Base-by-base conservation (phyloP, 2,797 vertebrate genomes). In the Pangasius krempfi region DNA sequence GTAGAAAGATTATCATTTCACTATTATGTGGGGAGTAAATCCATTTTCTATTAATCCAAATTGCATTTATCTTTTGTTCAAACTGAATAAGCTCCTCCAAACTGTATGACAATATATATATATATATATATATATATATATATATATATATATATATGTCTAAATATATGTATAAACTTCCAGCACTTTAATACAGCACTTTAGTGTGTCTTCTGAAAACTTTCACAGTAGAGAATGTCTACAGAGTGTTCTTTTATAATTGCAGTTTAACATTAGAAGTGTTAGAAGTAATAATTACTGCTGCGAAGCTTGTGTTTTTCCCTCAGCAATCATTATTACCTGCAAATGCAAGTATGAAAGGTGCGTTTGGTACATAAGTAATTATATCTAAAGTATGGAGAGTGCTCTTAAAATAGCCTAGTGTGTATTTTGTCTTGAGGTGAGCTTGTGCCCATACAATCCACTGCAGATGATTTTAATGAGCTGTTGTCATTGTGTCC, bases 201-300 rank as follows among this genome's bases (percentile, higher is more conserved):
- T 88, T 64, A 40, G 52, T 56, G 8, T 60, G 84, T 86, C 75
- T 64, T 68, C 37, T n/a, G 47, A 52, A 79, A 73, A 79, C n/a
- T 25, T 33, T 44, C 75, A 81, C 22, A 44, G 40, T 54, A 88
- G 70, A 52, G 7, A 58, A 13, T 60, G 72, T 68, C 83, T 86
- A 79, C 68, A 47, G 33, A 13, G 58, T 70, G 83, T 91, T 90
- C 83, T 90, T 89, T 86, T 68, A 84, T 89, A 91, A 92, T 88
- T 92, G 90, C 68, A 64, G 87, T 85, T 84, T 85, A 88, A 52
- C 73, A 87, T 86, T 90, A 87, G n/a, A 66, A 89, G 70, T 88
- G 75, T 88, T 89, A 86, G 87, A 90, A 44, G 47, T 70, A 88
- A 81, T 90, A 88, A 90, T 92, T 91, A 90, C 85, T 89, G 88